These are phyloP conservation scores for Pachypsylla venusta DNA, from an alignment of 1,140 invertebrate genomes.

Conservation along the genomic window DNA sequence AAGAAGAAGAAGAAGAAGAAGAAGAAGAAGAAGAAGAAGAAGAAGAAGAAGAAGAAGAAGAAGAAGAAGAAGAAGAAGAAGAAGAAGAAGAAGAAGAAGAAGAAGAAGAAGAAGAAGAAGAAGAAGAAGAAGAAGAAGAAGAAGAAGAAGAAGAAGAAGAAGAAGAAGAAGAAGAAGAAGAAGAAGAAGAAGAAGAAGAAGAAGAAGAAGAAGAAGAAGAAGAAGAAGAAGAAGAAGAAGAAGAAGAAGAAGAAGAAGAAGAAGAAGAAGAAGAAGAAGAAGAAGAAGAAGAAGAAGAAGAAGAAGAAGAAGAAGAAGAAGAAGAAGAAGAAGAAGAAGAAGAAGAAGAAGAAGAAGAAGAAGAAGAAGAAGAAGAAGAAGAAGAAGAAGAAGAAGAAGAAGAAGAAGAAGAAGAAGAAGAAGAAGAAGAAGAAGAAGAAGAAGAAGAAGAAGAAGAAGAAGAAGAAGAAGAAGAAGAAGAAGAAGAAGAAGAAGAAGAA, in stretches of 20 bases:
- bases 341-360: background rate
- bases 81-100: background rate
- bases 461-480: too few species aligned
- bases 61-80: background rate
- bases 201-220: slow-evolving; percentile 4
- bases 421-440: background rate
- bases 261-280: background rate
- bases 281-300: background rate
- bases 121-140: background rate
- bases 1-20: background rate
- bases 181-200: background rate
- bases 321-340: background rate
- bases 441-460: too few species aligned
- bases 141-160: background rate
- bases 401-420: background rate
- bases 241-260: background rate
- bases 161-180: background rate
- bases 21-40: background rate
- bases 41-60: background rate
- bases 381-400: background rate
- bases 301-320: background rate
- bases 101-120: background rate
- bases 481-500: too few species aligned
- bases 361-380: background rate
- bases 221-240: slow-evolving; percentile 4